Evolutionary conservation across 2,113 vertebrate genomes (phyloP).

Genomic region (Hippocampus abdominalis): DNA sequence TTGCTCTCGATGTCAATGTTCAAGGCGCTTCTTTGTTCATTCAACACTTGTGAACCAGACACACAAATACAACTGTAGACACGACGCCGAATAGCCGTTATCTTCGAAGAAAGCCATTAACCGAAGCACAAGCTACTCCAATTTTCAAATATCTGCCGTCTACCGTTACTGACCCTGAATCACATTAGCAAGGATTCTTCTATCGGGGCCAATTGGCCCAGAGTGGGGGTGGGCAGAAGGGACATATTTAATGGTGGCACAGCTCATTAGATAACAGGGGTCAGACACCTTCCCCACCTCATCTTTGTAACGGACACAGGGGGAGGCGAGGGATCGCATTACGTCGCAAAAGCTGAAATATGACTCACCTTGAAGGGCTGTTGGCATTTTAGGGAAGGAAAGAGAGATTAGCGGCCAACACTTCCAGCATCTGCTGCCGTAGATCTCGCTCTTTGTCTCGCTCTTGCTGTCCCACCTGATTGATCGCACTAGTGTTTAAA

Average conservation of each 20-base stretch:
- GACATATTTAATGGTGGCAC: conserved; percentile 58
- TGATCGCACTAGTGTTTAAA: conserved; percentile 20
- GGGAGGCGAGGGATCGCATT: conserved; percentile 2
- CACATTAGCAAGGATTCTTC: conserved; percentile 57
- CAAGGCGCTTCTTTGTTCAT: no score
- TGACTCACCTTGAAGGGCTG: conserved; percentile 54
- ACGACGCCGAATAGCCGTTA: no score
- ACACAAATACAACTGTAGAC: no score
- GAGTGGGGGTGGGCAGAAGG: conserved; percentile 33
- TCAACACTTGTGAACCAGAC: no score
- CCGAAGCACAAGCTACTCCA: neutral
- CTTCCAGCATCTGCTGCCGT: conserved; percentile 45
- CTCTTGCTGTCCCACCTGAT: conserved; percentile 32
- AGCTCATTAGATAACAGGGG: conserved; percentile 61
- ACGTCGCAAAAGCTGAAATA: conserved; percentile 1
- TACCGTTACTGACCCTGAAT: conserved; percentile 42
- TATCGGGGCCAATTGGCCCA: conserved; percentile 54
- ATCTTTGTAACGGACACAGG: conserved; percentile 52
- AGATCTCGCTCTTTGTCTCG: conserved; percentile 40
- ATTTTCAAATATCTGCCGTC: neutral
- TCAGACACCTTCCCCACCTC: conserved; percentile 44
- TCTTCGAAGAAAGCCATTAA: neutral
- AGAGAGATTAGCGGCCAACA: conserved; percentile 54
- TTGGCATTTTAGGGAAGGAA: conserved; percentile 38
- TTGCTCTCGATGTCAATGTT: no score